phyloP scores from a whole-genome alignment of 1,140 invertebrate species.

The Drosophila malerkotliana region DNA sequence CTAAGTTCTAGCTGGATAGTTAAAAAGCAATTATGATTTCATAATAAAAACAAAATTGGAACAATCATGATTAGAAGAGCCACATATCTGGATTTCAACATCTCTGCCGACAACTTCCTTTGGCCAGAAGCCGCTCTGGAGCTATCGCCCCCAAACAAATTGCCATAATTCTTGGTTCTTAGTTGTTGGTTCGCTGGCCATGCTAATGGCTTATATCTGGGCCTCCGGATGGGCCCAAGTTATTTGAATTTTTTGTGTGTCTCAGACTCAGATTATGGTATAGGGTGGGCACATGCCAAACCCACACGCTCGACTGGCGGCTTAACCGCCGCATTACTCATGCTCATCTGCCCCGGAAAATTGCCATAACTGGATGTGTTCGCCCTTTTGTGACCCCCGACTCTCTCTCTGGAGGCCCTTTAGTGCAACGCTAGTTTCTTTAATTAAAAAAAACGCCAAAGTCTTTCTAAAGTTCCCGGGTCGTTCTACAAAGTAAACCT shows the following conservation, averaged over 20 bases:
- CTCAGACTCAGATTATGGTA: slow-evolving; percentile 14
- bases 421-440: slow-evolving; percentile 54
- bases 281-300: slow-evolving; percentile 49
- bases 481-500: slow-evolving; percentile 37
- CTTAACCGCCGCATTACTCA: slow-evolving; percentile 58
- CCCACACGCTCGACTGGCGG: slow-evolving; percentile 54
- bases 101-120: slow-evolving; percentile 39
- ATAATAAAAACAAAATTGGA: slow-evolving; percentile 22
- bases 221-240: slow-evolving; percentile 26
- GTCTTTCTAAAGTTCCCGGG: slow-evolving; percentile 52
- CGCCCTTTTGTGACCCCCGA: not conserved
- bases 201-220: slow-evolving; percentile 56
- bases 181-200: slow-evolving; percentile 54
- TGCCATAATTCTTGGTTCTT: slow-evolving; percentile 35
- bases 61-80: slow-evolving; percentile 20
- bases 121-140: slow-evolving; percentile 2
- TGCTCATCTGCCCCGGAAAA: slow-evolving; percentile 54
- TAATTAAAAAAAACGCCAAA: slow-evolving; percentile 72
- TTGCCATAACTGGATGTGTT: slow-evolving; percentile 56
- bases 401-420: slow-evolving; percentile 21
- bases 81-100: slow-evolving; percentile 11
- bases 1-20: not conserved
- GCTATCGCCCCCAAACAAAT: slow-evolving; percentile 13
- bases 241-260: slow-evolving; percentile 33
- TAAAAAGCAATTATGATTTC: slow-evolving; percentile 23